Base-by-base conservation (phyloP, 2,113 vertebrate species). In the Suricata suricatta region DNA sequence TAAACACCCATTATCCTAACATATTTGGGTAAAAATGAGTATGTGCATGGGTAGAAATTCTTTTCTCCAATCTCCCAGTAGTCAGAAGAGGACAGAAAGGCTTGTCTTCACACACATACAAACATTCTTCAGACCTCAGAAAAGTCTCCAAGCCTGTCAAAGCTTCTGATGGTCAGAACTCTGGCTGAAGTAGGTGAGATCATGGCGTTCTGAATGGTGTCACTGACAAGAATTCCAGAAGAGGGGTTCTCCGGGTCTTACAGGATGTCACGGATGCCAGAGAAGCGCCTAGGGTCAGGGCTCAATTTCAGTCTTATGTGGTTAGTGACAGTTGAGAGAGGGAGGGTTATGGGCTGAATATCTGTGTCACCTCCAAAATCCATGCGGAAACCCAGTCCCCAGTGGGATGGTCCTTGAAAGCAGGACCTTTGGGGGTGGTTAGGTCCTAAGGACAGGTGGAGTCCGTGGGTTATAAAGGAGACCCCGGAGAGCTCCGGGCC, bases 261-360 rank as follows among this genome's bases (percentile, higher is more conserved):
- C 0, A 2, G 41, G 41, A n/a, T 7, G 6, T 44, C 54, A n/a
- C 11, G n/a, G 12, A 52, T 35, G n/a, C 74, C 33, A 10, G 41
- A 44, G 54, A 81, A 44, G 4, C 5, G 47, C 52, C 29, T 66
- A 9, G 47, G 47, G 12, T 63, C 33, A 33, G 5, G 11, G 16
- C 21, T 80, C 7, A 0, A 38, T 64, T 80, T 81, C 54, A 64
- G 0, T n/a, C 27, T 29, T 21, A 21, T 4, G 6, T 19, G 17
- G 23, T 35, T 47, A 35, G 66, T 41, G 52, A 72, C 50, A 33
- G 6, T 4, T 41, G 17, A 33, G 82, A 72, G 2, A 64, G 15
- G 7, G 21, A 68, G 25, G 21, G 7, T 54, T 60, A 2, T 35
- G 47, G 25, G 21, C 10, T 27, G 66, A 83, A 47, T 25, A 38